These are phyloP conservation scores for Drosophila histrio DNA, from an alignment of 2,888 invertebrate species.

Conservation along the genomic window DNA sequence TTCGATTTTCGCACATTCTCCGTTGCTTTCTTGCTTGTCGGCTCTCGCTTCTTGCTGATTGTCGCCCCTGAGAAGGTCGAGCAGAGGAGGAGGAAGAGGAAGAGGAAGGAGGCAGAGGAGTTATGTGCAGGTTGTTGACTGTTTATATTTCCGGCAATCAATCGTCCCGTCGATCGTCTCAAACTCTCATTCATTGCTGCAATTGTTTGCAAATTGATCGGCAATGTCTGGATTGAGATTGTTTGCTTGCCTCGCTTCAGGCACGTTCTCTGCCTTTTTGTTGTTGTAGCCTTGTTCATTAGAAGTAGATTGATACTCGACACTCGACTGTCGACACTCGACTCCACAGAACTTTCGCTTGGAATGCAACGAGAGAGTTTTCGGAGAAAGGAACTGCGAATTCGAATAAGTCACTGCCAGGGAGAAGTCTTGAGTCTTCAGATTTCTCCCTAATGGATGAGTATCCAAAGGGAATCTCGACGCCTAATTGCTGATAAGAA, in stretches of 20 bases:
- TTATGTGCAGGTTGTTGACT: constrained; percentile 49
- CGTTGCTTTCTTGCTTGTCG: constrained; percentile 13
- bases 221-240: constrained; percentile 28
- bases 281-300: constrained; percentile 35
- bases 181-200: constrained; percentile 58
- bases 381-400: constrained; percentile 56
- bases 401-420: constrained; percentile 14
- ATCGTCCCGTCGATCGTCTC: constrained; percentile 61
- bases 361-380: constrained; percentile 47
- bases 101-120: constrained; percentile 25
- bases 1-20: constrained; percentile 73
- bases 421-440: constrained; percentile 6
- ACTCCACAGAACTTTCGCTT: constrained; percentile 59
- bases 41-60: constrained; percentile 40
- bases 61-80: constrained; percentile 51
- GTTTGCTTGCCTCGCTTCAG: constrained; percentile 33
- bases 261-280: constrained; percentile 25
- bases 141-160: constrained; percentile 77
- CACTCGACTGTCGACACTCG: constrained; percentile 4
- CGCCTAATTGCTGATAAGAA: constrained; percentile 65
- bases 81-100: neutral
- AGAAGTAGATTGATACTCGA: constrained; percentile 43
- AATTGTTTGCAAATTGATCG: constrained; percentile 68
- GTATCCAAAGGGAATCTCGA: constrained; percentile 36
- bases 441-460: constrained; percentile 34